These are phyloP conservation scores for Ischnus inquisitorius DNA, from an alignment of 2,888 invertebrate species.

Conservation along the genomic window DNA sequence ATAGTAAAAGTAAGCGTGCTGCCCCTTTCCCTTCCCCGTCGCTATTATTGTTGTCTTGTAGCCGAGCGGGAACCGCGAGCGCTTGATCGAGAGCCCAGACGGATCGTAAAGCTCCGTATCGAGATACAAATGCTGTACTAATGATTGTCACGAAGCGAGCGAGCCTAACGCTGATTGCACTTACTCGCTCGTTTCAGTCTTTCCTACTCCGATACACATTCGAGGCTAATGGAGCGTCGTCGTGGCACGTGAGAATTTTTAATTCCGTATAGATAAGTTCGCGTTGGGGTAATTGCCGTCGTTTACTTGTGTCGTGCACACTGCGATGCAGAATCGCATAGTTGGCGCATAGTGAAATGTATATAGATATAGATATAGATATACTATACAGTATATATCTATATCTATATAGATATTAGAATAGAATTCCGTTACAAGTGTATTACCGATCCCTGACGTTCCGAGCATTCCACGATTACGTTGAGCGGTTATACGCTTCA, in stretches of 20 bases:
- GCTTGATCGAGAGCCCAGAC: not conserved
- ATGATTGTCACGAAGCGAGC: conserved; percentile 59
- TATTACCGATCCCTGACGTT: conserved; percentile 67
- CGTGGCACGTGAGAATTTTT: conserved; percentile 61
- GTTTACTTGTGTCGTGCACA: not conserved
- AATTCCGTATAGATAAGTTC: not conserved
- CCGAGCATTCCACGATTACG: conserved; percentile 64
- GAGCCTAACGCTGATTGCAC: conserved; percentile 50
- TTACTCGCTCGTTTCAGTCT: not conserved
- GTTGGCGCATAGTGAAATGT: not conserved
- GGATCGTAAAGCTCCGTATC: conserved; percentile 16
- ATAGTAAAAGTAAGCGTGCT: conserved; percentile 7
- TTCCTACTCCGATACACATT: conserved; percentile 37
- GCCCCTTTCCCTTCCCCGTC: not conserved
- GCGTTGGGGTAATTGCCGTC: not conserved
- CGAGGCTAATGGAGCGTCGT: conserved; percentile 53
- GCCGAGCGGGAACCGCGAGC: not conserved
- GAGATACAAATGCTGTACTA: conserved; percentile 31
- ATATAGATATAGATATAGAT: not conserved
- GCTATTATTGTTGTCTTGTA: conserved; percentile 13
- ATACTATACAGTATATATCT: not conserved
- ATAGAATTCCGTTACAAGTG: conserved; percentile 59
- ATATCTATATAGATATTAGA: conserved; percentile 31
- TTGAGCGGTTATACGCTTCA: conserved; percentile 37
- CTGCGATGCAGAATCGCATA: conserved; percentile 4